These are phyloP conservation scores for Leptinotarsa peninsularis DNA, from an alignment of 2,888 invertebrate genomes.

Conservation along the genomic window DNA sequence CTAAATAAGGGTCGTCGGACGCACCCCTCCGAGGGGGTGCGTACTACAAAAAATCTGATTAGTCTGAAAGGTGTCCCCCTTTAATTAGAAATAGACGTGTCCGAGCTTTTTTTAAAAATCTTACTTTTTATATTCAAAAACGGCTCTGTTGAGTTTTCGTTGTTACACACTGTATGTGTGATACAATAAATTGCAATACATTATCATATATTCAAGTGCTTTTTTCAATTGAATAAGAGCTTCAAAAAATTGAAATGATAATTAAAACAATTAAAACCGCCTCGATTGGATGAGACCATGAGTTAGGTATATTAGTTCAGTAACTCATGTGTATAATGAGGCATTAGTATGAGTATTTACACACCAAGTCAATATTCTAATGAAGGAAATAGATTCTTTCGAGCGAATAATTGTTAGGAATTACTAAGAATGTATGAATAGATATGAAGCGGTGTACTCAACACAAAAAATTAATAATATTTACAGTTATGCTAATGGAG, in stretches of 20 bases:
- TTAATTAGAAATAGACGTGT: too few species aligned
- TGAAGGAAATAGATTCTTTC: constrained; percentile 32
- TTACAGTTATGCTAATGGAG: constrained; percentile 25
- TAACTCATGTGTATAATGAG: constrained; percentile 4
- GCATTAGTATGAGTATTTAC: constrained; percentile 15
- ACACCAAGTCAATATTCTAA: constrained; percentile 33
- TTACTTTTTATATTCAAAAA: too few species aligned
- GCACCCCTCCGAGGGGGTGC: too few species aligned
- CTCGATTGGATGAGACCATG: constrained; percentile 7
- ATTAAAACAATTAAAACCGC: background rate
- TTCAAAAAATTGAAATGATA: background rate
- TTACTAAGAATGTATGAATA: constrained; percentile 31
- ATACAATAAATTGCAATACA: too few species aligned
- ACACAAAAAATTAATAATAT: constrained; percentile 27
- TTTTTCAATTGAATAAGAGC: background rate
- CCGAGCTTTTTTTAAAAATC: too few species aligned
- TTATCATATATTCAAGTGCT: too few species aligned
- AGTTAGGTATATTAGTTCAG: constrained; percentile 23
- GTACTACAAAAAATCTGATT: too few species aligned
- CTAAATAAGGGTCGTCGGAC: too few species aligned
- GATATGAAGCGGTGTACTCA: constrained; percentile 30
- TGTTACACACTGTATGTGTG: too few species aligned
- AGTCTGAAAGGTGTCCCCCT: too few species aligned
- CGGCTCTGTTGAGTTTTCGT: too few species aligned
- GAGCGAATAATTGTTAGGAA: constrained; percentile 38